A percentile compares a stretch with the other conserved stretches of the same genome.
phyloP scores from a whole-genome alignment of 2,113 vertebrate genomes.

The Calyptommatus sinebrachiatus region DNA sequence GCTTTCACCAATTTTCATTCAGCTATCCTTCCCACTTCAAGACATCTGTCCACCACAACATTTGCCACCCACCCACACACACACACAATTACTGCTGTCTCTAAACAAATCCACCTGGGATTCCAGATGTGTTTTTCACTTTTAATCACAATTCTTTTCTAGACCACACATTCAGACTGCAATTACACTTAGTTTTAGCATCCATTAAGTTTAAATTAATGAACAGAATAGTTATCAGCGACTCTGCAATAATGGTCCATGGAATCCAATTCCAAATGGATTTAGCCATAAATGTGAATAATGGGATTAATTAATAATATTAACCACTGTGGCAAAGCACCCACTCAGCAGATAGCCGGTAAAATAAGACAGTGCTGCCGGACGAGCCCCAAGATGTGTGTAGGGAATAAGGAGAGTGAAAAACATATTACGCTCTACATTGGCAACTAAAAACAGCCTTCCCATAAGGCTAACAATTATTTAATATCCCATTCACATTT shows the following conservation, averaged over 20 bases:
- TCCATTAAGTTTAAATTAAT: slow-evolving; percentile 40
- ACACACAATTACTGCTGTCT: not conserved
- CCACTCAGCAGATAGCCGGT: slow-evolving; percentile 19
- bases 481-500: not conserved
- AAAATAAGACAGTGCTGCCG: not conserved
- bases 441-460: not conserved
- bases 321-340: slow-evolving; percentile 25
- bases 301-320: slow-evolving; percentile 38
- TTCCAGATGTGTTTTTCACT: slow-evolving; percentile 25
- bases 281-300: slow-evolving; percentile 35
- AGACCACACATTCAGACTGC: slow-evolving; percentile 24
- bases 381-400: not conserved
- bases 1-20: not conserved
- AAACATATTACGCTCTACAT: not conserved
- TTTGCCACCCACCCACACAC: not conserved
- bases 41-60: not conserved
- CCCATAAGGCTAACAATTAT: not conserved
- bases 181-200: slow-evolving; percentile 26
- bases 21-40: not conserved
- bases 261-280: slow-evolving; percentile 39
- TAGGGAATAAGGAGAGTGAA: not conserved
- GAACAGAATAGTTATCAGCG: slow-evolving; percentile 33
- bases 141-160: slow-evolving; percentile 27
- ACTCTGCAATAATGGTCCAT: slow-evolving; percentile 6
- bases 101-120: slow-evolving; percentile 22